phyloP scores from a whole-genome alignment of 1,140 invertebrate genomes.

The Euglossa dilemma region DNA sequence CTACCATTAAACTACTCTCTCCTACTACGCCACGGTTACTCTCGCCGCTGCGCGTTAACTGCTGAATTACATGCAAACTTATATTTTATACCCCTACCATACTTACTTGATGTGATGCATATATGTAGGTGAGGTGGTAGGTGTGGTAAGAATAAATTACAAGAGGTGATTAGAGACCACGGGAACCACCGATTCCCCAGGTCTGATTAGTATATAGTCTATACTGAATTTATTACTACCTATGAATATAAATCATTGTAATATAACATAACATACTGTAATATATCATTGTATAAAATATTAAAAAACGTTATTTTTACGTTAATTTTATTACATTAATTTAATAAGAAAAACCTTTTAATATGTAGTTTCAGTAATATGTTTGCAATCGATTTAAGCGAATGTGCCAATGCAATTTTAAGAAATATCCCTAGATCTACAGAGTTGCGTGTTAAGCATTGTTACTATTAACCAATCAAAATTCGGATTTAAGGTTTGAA shows the following conservation, averaged over 20 bases:
- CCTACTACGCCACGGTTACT: too few species aligned
- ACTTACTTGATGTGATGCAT: too few species aligned
- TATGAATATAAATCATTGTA: slow-evolving; percentile 15
- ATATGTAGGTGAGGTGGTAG: too few species aligned
- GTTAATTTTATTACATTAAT: slow-evolving; percentile 23
- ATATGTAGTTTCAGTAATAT: neutral
- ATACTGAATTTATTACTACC: neutral
- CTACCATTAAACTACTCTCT: too few species aligned
- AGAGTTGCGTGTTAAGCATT: neutral
- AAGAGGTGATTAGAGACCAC: too few species aligned
- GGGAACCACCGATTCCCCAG: too few species aligned
- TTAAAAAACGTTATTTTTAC: slow-evolving; percentile 6
- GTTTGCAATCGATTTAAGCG: neutral
- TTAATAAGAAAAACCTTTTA: neutral
- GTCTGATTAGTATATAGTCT: neutral
- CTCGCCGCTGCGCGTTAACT: too few species aligned
- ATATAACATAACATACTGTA: slow-evolving; percentile 16
- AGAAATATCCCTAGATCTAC: slow-evolving; percentile 17
- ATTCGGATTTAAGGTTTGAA: slow-evolving; percentile 57
- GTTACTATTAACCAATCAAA: slow-evolving; percentile 35
- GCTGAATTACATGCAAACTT: too few species aligned
- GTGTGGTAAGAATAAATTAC: too few species aligned
- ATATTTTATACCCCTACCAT: too few species aligned
- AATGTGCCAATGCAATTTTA: neutral
- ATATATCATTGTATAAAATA: slow-evolving; percentile 8